Percentiles rank a stretch among this genome's conserved stretches.
phyloP scores from a whole-genome alignment of 2,797 vertebrate species.

The Acestrorhynchus altus region DNA sequence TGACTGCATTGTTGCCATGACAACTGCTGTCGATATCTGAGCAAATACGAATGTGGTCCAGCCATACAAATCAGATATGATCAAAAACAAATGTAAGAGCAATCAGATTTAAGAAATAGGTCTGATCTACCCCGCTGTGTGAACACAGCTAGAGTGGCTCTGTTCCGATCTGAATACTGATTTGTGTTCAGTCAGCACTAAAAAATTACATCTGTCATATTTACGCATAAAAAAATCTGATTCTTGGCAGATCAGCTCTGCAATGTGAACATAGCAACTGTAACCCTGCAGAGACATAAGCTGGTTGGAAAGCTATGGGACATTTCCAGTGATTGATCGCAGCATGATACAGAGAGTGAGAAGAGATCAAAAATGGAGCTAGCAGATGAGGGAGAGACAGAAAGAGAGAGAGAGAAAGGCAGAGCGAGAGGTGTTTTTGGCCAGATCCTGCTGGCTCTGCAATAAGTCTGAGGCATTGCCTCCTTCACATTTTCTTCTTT shows the following conservation, averaged over 20 bases:
- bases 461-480: conserved; percentile 34
- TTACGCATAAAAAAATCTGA: not conserved
- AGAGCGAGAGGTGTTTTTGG: conserved; percentile 42
- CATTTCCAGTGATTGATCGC: conserved; percentile 37
- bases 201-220: not conserved
- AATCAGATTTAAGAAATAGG: not conserved
- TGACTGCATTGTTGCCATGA: not conserved
- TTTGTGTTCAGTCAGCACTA: not conserved
- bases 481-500: conserved; percentile 45
- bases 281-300: conserved; percentile 21
- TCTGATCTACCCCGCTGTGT: not conserved
- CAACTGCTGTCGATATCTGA: not conserved
- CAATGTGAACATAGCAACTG: not conserved
- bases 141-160: not conserved
- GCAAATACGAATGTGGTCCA: not conserved
- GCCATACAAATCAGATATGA: not conserved
- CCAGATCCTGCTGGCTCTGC: conserved; percentile 48
- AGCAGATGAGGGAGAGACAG: conserved; percentile 35
- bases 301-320: conserved; percentile 10
- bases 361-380: conserved; percentile 14
- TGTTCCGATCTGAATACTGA: not conserved
- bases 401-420: conserved; percentile 33
- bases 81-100: not conserved
- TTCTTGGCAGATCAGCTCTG: not conserved
- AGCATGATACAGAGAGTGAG: conserved; percentile 33